Evolutionary conservation across 2,797 vertebrate genomes (phyloP).

Genomic region (Distichodus sexfasciatus): DNA sequence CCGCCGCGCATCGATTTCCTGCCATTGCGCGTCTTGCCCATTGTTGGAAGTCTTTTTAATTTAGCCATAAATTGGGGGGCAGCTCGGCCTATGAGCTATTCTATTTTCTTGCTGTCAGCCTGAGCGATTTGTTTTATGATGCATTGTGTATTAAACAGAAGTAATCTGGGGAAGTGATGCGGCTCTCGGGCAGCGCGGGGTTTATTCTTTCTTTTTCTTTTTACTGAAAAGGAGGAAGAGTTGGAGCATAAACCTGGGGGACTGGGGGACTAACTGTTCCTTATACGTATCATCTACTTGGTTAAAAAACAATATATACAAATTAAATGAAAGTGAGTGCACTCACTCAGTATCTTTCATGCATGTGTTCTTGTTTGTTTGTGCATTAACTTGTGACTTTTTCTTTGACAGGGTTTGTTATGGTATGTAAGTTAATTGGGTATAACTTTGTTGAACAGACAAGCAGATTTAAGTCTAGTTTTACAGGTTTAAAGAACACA

Average conservation of each 20-base stretch:
- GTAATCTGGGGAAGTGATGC: constrained; percentile 94
- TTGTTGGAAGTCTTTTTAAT: constrained; percentile 92
- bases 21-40: constrained; percentile 84
- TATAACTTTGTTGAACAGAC: too few relatives aligned
- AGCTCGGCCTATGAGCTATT: constrained; percentile 94
- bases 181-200: constrained; percentile 73
- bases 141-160: constrained; percentile 99
- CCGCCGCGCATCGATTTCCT: constrained; percentile 87
- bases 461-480: too few relatives aligned
- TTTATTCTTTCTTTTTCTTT: constrained; percentile 41
- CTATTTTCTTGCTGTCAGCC: constrained; percentile 99
- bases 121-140: constrained; percentile 99
- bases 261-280: too few relatives aligned
- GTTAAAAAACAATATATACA: too few relatives aligned
- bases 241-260: constrained; percentile 66
- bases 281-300: too few relatives aligned
- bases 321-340: too few relatives aligned
- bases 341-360: too few relatives aligned
- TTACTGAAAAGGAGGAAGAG: constrained; percentile 72
- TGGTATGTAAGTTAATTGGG: too few relatives aligned
- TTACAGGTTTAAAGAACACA: too few relatives aligned
- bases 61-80: constrained; percentile 99
- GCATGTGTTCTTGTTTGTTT: too few relatives aligned
- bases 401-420: too few relatives aligned
- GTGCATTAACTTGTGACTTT: too few relatives aligned